Conservation (phyloP, 2,797 vertebrate species). For the Merluccius polli region DNA sequence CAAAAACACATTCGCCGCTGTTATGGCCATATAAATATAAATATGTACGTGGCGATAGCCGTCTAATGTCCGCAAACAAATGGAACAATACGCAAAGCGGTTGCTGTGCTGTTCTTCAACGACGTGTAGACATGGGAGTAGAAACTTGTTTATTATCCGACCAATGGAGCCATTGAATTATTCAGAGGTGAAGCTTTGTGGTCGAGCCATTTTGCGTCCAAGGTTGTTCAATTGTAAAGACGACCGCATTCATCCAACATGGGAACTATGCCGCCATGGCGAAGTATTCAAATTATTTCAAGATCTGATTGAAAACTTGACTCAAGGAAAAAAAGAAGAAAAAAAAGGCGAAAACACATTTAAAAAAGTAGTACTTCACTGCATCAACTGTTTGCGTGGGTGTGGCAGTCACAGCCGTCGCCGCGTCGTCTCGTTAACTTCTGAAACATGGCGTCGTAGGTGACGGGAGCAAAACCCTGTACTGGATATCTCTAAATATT, state of each 20-base stretch:
- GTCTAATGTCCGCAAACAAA: slow-evolving; percentile 51
- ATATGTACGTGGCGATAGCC: slow-evolving; percentile 48
- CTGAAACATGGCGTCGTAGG: not conserved
- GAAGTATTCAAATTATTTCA: not conserved
- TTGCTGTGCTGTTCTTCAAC: not conserved
- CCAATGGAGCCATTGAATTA: not conserved
- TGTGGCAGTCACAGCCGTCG: too few species aligned
- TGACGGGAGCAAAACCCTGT: not conserved
- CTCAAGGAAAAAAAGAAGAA: too few species aligned
- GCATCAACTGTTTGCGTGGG: too few species aligned
- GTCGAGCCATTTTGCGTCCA: not conserved
- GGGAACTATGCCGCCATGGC: not conserved
- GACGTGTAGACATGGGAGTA: not conserved
- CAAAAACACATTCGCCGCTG: slow-evolving; percentile 52
- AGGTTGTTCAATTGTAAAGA: not conserved
- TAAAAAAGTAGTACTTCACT: too few species aligned
- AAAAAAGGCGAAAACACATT: not conserved
- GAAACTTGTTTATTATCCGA: not conserved
- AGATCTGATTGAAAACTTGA: not conserved
- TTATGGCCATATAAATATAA: slow-evolving; percentile 40
- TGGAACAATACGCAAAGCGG: not conserved
- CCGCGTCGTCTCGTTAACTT: too few species aligned
- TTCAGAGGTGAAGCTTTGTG: not conserved
- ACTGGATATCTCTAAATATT: not conserved
- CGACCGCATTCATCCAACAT: not conserved